phyloP scores from a whole-genome alignment of 2,888 invertebrate genomes.

The Rhagonycha lutea region DNA sequence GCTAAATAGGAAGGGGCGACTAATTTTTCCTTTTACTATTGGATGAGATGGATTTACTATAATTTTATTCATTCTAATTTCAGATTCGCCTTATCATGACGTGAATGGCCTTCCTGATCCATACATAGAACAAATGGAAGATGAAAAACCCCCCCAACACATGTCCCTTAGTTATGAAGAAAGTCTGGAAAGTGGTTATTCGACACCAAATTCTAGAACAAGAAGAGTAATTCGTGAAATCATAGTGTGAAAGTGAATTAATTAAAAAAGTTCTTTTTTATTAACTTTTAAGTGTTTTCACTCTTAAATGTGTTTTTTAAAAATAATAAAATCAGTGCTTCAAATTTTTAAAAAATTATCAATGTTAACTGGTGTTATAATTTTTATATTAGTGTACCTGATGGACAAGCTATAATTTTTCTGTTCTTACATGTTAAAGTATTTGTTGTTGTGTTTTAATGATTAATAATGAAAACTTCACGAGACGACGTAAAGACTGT shows the following conservation, averaged over 20 bases:
- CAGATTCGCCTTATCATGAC: constrained; percentile 93
- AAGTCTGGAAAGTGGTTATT: constrained; percentile 91
- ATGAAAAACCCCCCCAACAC: constrained; percentile 84
- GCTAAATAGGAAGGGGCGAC: no score
- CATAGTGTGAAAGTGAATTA: constrained; percentile 70
- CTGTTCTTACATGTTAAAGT: constrained; percentile 20
- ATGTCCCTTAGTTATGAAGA: constrained; percentile 91
- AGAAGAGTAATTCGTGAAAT: constrained; percentile 92
- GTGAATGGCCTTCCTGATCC: constrained; percentile 90
- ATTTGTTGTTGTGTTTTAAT: constrained; percentile 14
- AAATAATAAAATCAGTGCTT: constrained; percentile 12
- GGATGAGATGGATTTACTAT: no score
- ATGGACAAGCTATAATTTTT: constrained; percentile 19
- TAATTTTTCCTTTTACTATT: no score
- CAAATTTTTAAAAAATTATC: constrained; percentile 1
- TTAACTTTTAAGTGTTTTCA: constrained; percentile 3
- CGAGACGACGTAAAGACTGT: constrained; percentile 1
- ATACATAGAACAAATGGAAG: constrained; percentile 79
- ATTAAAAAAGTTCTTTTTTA: not conserved
- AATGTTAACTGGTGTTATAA: constrained; percentile 14
- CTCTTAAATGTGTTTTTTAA: constrained; percentile 1
- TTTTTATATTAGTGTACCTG: constrained; percentile 26
- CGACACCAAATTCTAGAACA: constrained; percentile 90
- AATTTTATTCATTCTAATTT: no score
- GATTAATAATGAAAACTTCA: not conserved